Evolutionary conservation across 2,888 invertebrate genomes (phyloP), one percentile per base, ranked within the genome.

Genomic region (Mystacides longicornis): DNA sequence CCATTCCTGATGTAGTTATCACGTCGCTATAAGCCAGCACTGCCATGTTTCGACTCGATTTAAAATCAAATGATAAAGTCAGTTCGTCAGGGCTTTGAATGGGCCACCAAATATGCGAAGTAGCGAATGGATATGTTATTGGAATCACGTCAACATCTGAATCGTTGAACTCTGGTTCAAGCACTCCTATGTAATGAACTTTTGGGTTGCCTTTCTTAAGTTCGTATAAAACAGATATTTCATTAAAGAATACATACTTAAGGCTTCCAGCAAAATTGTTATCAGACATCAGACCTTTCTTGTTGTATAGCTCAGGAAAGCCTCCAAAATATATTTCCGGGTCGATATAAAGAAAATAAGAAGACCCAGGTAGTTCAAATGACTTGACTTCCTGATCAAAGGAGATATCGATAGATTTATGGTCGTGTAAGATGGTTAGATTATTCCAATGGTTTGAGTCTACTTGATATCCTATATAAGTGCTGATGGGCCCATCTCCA

Each of bases 241-340:
- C 93, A 69, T 95, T 94, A 72, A 92, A 93, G 69, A 91, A 95
- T 48, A 94, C 91, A 69, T 93, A 93, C 68, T 93, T 92, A 33
- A 96, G 70, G 64, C 90, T 90, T 21, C 96, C 92, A 63, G 89
- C 89, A 68, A 92, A 93, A 72, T 89, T 91, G 69, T 91, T 89
- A 64, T 86, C 82, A 56, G 86, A 93, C 65, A 82, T 83, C 63
- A 90, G 74, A 49, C 93, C 89, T 69, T 84, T 85, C 75, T 89
- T 89, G 71, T 90, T 89, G 66, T 87, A 79, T 58, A 90, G 70
- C 68, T 90, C 89, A 1, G 92, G 89, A 2, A 93, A 93, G 16
- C 91, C 91, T 49, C 92, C 91, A 62, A 95, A 89, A 69, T 93
- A 94, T 63, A 95, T 91, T 72, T 93, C 92, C 31, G 95, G 94